Base-by-base conservation (phyloP, 2,113 vertebrate genomes). In the Cyprinodon tularosa region DNA sequence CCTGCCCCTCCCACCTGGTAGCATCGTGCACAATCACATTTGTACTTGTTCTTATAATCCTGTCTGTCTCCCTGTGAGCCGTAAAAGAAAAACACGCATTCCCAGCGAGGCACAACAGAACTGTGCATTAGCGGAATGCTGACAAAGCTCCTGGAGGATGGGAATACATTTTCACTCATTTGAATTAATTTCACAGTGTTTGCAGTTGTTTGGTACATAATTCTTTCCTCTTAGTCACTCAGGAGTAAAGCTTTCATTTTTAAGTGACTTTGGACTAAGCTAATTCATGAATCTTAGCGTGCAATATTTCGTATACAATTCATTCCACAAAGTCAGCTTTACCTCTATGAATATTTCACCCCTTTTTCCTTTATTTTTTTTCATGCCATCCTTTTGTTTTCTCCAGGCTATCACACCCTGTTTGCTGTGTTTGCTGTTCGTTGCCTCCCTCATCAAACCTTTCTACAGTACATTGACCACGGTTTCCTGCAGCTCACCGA, bases 1-100 rank as follows among this genome's bases (percentile, higher is more conserved):
- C 86, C 72, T 98, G 77, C 98, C 97, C 68, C 92, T 98, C 66
- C 97, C 98, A 82, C 97, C 96, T 9, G 98, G 98, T 99, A 80
- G 36, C 66, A 53, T 72, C 66, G 57, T 62, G 78, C 71, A 72
- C 66, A 57, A 40, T 4, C n/a, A 42, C 40, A 38, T 15, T n/a
- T 47, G 12, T 3, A 63, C 17, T 47, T 72, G 14, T 22, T 8
- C 20, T 39, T 22, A 38, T 76, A 77, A 78, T 65, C 74, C 67
- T 37, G 40, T 72, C 57, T 67, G 47, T 47, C 73, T 78, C 68
- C 40, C 15, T 53, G 67, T 72, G 20, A 36, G 39, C 39, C 70
- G 3, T 4, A 14, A 74, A 80, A 59, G 80, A 82, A 78, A 66
- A 85, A 82, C 80, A 62, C 14, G 62, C 42, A 29, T 86, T 63